Conservation (phyloP, 1,140 invertebrate genomes). For the Xylocopa sonorina region DNA sequence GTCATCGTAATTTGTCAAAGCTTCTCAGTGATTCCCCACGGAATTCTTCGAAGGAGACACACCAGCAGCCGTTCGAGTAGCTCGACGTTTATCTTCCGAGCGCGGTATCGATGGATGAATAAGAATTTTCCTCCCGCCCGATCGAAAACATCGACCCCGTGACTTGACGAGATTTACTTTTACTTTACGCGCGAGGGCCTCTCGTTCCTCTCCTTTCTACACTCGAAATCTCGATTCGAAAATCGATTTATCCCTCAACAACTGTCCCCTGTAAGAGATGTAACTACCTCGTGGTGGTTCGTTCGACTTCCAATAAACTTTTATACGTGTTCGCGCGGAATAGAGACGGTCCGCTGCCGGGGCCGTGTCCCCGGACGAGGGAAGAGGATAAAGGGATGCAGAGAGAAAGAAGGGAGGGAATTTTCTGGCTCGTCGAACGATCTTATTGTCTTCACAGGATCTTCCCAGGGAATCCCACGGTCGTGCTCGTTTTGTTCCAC, state of each 20-base stretch:
- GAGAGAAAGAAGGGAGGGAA: neutral
- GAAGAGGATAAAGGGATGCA: too few relatives aligned
- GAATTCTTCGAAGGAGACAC: neutral
- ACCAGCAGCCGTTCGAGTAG: too few relatives aligned
- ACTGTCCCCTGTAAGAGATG: too few relatives aligned
- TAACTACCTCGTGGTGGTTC: neutral
- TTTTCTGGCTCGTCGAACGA: neutral
- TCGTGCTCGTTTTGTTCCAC: neutral
- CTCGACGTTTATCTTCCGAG: too few relatives aligned
- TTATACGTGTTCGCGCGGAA: neutral
- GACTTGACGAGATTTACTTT: neutral
- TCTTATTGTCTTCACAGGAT: neutral
- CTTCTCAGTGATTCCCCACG: neutral
- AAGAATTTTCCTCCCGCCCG: constrained; percentile 8
- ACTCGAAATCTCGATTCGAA: neutral
- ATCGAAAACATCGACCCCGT: neutral
- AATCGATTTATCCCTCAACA: neutral
- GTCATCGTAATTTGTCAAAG: neutral
- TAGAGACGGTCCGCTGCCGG: neutral
- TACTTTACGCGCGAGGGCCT: too few relatives aligned
- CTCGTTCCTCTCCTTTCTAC: neutral
- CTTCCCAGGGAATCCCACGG: neutral
- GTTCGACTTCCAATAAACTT: neutral
- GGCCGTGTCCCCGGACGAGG: neutral
- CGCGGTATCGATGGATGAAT: too few relatives aligned